Percentiles rank a stretch among this genome's conserved stretches.
Conservation (phyloP, 92 coral and sea anemone species). For the Actinernus sp. region DNA sequence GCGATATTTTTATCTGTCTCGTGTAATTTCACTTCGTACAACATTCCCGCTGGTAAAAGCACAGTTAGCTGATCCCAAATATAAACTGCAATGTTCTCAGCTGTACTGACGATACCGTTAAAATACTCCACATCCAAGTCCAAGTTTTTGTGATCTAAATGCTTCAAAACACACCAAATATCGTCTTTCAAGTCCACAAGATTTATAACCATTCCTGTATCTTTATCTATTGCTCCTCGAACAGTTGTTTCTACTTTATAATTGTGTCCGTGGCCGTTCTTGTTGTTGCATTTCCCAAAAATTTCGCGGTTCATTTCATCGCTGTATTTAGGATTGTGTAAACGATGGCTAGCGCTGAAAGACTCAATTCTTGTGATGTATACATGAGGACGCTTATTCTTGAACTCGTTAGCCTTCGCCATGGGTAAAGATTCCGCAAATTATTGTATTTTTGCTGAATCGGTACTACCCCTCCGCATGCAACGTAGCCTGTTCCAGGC, state of each 20-base stretch:
- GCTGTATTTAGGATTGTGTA: slow-evolving; percentile 77
- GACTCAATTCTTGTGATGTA: slow-evolving; percentile 76
- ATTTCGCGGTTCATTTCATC: slow-evolving; percentile 74
- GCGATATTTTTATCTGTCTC: slow-evolving; percentile 87
- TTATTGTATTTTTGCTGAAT: too few relatives aligned
- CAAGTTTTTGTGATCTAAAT: slow-evolving; percentile 85
- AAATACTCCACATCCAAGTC: slow-evolving; percentile 93
- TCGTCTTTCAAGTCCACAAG: slow-evolving; percentile 65
- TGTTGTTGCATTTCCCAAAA: slow-evolving; percentile 90
- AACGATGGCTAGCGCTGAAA: slow-evolving; percentile 85
- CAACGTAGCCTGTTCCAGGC: too few relatives aligned
- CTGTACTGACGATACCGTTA: slow-evolving; percentile 70
- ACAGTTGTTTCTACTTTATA: slow-evolving; percentile 87
- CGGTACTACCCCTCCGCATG: too few relatives aligned
- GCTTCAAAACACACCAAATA: slow-evolving; percentile 55
- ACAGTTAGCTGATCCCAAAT: slow-evolving; percentile 56
- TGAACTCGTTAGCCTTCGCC: too few relatives aligned
- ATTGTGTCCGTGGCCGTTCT: slow-evolving; percentile 95
- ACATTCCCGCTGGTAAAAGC: slow-evolving; percentile 56
- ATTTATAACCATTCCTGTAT: slow-evolving; percentile 93
- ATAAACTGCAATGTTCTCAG: slow-evolving; percentile 88
- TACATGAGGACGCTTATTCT: slow-evolving; percentile 51
- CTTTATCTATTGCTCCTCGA: slow-evolving; percentile 65
- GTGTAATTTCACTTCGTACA: slow-evolving; percentile 83
- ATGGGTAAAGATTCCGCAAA: too few relatives aligned